phyloP scores from a whole-genome alignment of 2,113 vertebrate species.

The Agelaius tricolor region DNA sequence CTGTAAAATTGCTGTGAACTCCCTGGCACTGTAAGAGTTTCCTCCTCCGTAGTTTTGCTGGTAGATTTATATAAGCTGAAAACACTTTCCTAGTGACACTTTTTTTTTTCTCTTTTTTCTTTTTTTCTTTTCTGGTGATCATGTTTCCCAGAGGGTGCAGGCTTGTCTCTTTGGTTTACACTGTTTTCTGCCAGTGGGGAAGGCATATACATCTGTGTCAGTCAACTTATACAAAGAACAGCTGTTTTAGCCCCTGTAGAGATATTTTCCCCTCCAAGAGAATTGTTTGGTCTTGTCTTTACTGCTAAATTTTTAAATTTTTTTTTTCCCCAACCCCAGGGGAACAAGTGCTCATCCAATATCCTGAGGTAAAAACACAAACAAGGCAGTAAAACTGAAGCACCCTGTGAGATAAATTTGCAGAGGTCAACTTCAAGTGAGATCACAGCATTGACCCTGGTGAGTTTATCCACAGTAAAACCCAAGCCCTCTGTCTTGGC shows the following conservation, averaged over 20 bases:
- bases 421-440: background rate
- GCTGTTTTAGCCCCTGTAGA: constrained; percentile 8
- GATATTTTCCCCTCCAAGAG: constrained; percentile 11
- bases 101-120: background rate
- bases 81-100: background rate
- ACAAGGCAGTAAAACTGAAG: constrained; percentile 11
- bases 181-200: constrained; percentile 9
- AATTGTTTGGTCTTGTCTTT: constrained; percentile 50
- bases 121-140: background rate
- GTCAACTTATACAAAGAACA: background rate
- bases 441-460: background rate
- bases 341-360: constrained; percentile 3
- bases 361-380: constrained; percentile 7
- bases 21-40: background rate
- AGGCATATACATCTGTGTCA: background rate
- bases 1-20: background rate
- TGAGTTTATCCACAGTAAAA: constrained; percentile 33
- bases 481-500: background rate
- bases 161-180: constrained; percentile 2
- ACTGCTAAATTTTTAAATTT: background rate
- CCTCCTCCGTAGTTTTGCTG: background rate
- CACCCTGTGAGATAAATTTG: background rate
- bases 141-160: background rate
- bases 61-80: background rate
- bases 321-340: background rate